Conservation (phyloP, 2,888 invertebrate genomes). For the Flexamia atlantica region DNA sequence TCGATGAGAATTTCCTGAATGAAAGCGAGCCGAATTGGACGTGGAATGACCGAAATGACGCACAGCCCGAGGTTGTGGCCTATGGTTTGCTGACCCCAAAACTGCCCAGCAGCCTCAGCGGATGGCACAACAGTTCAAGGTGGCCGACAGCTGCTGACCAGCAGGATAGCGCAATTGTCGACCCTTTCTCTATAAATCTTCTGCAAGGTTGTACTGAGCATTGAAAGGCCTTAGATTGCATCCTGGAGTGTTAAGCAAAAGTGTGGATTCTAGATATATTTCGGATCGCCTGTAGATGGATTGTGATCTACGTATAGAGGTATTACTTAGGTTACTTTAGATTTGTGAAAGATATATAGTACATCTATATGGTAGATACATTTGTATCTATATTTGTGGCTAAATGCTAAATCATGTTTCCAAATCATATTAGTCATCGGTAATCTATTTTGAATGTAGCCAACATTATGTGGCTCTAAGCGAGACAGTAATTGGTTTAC, state of each 20-base stretch:
- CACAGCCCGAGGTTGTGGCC: neutral
- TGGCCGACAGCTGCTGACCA: neutral
- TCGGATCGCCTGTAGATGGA: too few relatives aligned
- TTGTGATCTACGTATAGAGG: too few relatives aligned
- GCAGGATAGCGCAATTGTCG: neutral
- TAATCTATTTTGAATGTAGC: too few relatives aligned
- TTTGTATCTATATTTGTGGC: too few relatives aligned
- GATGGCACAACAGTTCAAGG: neutral
- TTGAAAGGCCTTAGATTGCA: neutral
- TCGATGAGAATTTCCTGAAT: constrained; percentile 6
- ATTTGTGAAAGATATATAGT: too few relatives aligned
- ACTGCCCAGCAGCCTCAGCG: neutral
- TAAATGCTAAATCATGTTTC: too few relatives aligned
- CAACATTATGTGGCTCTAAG: too few relatives aligned
- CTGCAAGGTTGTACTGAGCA: neutral
- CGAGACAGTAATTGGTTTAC: too few relatives aligned
- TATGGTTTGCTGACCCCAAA: neutral
- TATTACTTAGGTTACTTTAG: too few relatives aligned
- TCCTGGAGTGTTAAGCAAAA: neutral
- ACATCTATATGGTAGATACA: too few relatives aligned
- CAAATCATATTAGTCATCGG: too few relatives aligned
- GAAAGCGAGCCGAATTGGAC: constrained; percentile 38
- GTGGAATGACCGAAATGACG: neutral
- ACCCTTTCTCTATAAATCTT: neutral
- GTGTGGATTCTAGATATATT: too few relatives aligned